A percentile compares a stretch with the other conserved stretches of the same genome.
Conservation (phyloP, 2,797 vertebrate genomes). For the Micropoecilia bifurca region DNA sequence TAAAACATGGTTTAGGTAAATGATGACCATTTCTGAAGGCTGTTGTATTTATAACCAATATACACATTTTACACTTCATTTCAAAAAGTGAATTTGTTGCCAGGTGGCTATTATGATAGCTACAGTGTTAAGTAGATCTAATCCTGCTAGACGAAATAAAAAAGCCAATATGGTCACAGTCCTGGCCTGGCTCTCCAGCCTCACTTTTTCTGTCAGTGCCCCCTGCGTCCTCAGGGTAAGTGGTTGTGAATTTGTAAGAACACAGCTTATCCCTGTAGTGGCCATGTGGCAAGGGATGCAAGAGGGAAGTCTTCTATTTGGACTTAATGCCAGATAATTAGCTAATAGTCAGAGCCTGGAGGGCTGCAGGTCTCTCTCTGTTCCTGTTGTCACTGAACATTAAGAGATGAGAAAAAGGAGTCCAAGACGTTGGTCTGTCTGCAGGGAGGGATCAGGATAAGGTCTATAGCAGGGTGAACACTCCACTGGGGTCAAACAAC, state of each 20-base stretch:
- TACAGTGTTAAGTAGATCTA: background rate
- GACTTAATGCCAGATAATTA: slow-evolving; percentile 79
- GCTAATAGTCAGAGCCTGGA: slow-evolving; percentile 73
- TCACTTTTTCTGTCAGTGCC: slow-evolving; percentile 51
- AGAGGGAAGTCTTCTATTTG: slow-evolving; percentile 73
- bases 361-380: slow-evolving; percentile 53
- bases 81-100: background rate
- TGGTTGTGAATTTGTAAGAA: slow-evolving; percentile 68
- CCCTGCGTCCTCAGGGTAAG: slow-evolving; percentile 8
- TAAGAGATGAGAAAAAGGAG: slow-evolving; percentile 41
- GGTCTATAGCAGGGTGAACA: background rate
- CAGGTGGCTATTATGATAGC: background rate
- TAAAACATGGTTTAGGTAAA: background rate
- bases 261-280: slow-evolving; percentile 67
- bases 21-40: background rate
- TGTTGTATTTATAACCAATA: background rate
- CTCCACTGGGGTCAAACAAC: background rate
- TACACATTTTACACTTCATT: background rate
- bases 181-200: slow-evolving; percentile 5
- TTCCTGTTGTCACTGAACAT: slow-evolving; percentile 47
- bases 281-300: slow-evolving; percentile 64
- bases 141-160: background rate
- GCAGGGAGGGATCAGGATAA: slow-evolving; percentile 33
- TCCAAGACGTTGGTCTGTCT: slow-evolving; percentile 30
- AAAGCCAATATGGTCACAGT: background rate